Evolutionary conservation across 2,797 vertebrate genomes (phyloP), one percentile per base, ranked within the genome.

Genomic region (Falco cherrug): DNA sequence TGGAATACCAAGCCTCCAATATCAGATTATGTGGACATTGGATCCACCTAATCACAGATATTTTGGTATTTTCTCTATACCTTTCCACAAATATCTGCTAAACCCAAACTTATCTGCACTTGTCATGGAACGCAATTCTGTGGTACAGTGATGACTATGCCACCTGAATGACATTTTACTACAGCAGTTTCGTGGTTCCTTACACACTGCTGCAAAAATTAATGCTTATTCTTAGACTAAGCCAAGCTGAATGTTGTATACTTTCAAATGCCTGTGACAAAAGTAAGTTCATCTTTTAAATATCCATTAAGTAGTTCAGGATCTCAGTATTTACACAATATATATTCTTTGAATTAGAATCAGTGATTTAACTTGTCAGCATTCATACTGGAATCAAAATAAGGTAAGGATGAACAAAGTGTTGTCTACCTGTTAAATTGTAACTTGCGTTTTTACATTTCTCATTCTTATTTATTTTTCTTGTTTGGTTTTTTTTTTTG

Each of bases 161-260:
- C 2, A 1, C 48, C 54, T 77, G 78, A 92, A 45, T 9, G 24
- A 51, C 22, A 26, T 60, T n/a, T 78, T 21, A 5, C 6, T 57
- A 22, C 0, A 0, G 35, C 43, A 48, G 43, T 28, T 79, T 39
- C 25, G 22, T 6, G 5, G 25, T 16, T 73, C 24, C 16, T 68
- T 53, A 39, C 6, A 41, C 19, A 28, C 11, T 64, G 26, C 19
- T 0, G 0, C 16, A 89, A 74, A 91, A 80, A 29, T 45, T 73
- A 43, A 47, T 68, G n/a, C 26, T 90, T 85, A 24, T 45, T 78
- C 24, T 71, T 56, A 63, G 33, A 43, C 19, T 84, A 29, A 82
- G 22, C 22, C 51, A 90, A 48, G 9, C 19, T 83, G 45, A 69
- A 10, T 71, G 13, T 24, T 61, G 9, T 57, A 33, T 26, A 78